A percentile compares a stretch with the other conserved stretches of the same genome.
These are phyloP conservation scores for Aplysia californica DNA, from an alignment of 1,140 invertebrate species.

Conservation along the genomic window DNA sequence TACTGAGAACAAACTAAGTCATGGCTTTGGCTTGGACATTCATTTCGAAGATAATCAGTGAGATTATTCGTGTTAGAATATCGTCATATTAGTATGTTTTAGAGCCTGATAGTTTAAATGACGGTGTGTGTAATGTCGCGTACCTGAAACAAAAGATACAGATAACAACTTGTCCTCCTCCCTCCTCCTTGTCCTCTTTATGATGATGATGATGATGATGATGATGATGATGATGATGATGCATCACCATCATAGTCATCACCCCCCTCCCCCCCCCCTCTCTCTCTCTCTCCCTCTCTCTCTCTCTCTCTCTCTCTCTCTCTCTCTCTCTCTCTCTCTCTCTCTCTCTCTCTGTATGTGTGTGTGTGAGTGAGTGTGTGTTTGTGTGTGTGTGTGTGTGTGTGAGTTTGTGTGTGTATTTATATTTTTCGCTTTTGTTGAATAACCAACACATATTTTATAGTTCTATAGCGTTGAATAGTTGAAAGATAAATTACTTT, in stretches of 20 bases:
- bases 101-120: not conserved
- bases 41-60: not conserved
- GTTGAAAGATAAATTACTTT: too few species aligned
- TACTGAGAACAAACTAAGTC: conserved; percentile 40
- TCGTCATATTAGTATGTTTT: not conserved
- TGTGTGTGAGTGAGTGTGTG: too few species aligned
- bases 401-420: too few species aligned
- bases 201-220: too few species aligned
- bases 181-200: too few species aligned
- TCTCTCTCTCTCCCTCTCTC: conserved; percentile 3
- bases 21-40: not conserved
- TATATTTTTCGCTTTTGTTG: too few species aligned
- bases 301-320: not conserved
- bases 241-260: not conserved
- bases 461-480: too few species aligned
- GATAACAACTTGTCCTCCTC: not conserved
- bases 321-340: conserved; percentile 4
- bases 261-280: not conserved
- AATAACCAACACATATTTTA: too few species aligned
- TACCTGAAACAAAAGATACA: not conserved
- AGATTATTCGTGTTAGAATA: not conserved
- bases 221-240: too few species aligned
- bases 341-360: too few species aligned
- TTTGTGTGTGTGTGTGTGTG: too few species aligned
- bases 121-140: not conserved